Percentiles rank a stretch among this genome's conserved stretches.
Conservation (phyloP, 2,888 invertebrate species). For the Deladenus siricidicola region DNA sequence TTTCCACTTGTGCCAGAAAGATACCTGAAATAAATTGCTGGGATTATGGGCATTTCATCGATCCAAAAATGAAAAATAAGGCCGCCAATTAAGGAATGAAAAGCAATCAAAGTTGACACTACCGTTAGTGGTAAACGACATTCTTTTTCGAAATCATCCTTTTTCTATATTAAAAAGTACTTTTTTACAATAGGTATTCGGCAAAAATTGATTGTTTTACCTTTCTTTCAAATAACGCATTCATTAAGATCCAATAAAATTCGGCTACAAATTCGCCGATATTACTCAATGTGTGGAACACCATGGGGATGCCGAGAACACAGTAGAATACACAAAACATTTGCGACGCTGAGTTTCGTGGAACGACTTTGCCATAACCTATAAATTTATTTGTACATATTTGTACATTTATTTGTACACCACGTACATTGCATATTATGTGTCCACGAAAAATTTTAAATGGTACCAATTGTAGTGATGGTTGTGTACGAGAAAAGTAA, state of each 20-base stretch:
- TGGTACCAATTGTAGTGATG: conserved; percentile 38
- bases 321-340: conserved; percentile 34
- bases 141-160: neutral
- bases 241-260: conserved; percentile 29
- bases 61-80: conserved; percentile 37
- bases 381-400: neutral
- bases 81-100: conserved; percentile 34
- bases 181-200: no score
- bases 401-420: neutral
- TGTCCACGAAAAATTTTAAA: no score
- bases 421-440: no score
- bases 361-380: conserved; percentile 42
- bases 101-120: conserved; percentile 25
- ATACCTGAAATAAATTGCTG: conserved; percentile 42
- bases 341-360: conserved; percentile 10
- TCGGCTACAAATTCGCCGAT: conserved; percentile 37
- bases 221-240: conserved; percentile 17
- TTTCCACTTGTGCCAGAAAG: no score
- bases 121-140: conserved; percentile 29
- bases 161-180: neutral
- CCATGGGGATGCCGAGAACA: conserved; percentile 37
- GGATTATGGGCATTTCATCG: conserved; percentile 31
- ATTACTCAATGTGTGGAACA: conserved; percentile 37
- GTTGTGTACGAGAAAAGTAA: conserved; percentile 39
- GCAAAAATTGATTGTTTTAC: conserved; percentile 13